Base-by-base conservation (phyloP, 2,888 invertebrate species). In the Cylindroiulus punctatus region DNA sequence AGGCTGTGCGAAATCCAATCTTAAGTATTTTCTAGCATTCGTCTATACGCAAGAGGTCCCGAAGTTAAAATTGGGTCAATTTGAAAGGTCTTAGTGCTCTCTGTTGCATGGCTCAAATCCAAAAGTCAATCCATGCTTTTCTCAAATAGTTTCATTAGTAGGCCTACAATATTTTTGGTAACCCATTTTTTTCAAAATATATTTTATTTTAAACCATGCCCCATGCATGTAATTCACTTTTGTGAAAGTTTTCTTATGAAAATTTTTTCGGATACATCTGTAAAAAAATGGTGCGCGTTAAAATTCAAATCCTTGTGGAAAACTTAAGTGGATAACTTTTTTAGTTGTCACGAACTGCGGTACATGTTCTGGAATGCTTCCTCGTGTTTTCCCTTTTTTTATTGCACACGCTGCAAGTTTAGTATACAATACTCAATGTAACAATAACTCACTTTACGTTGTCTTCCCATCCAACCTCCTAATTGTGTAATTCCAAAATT, bases 351-450 rank as follows among this genome's bases (percentile, higher is more conserved):
- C 12, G 30, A 30, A 30, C 26, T 14, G 76, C 76, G 76, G 30
- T 14, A 30, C 30, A 76, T 12, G 3, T 76, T 30, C 76, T 3
- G 14, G 76, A 76, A 76, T 17, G 76, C 76, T 76, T 76, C 76
- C 76, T 76, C 10, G 17, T 65, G 30, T 76, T 76, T 30, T 65
- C 10, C 10, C 10, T 26, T 12, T 76, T 76, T 3, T 14, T 30
- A 26, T 44, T 26, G 26, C 26, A 8, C 7, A 30, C 17, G 30
- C 30, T 76, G 76, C 65, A 12, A 76, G 76, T 30, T 76, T 76
- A 76, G 30, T 76, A 30, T 76, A 76, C 76, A 76, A 76, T 76
- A 76, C 76, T 76, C 76, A 76, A 76, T 76, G 76, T 76, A 76
- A 26, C 22, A 65, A 30, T 76, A 76, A 76, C 76, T 76, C 76